Conservation (phyloP, 92 coral and sea anemone genomes). For the Zoanthus sansibaricus region DNA sequence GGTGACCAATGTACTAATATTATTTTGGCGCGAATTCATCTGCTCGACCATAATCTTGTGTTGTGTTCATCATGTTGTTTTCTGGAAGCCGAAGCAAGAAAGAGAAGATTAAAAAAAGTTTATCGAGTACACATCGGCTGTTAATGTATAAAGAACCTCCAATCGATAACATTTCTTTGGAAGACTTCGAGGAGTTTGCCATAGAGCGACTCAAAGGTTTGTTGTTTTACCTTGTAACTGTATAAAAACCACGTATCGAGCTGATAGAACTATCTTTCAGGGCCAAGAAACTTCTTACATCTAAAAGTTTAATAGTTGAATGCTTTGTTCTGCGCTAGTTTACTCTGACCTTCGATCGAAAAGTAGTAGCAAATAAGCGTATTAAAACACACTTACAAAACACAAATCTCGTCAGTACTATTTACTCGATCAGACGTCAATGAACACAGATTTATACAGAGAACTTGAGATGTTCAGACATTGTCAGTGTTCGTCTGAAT, state of each 20-base stretch:
- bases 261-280: too few relatives aligned
- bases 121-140: constrained; percentile 63
- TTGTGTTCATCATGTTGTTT: constrained; percentile 47
- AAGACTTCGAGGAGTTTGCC: constrained; percentile 95
- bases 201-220: constrained; percentile 93
- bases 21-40: too few relatives aligned
- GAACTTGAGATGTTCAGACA: background rate
- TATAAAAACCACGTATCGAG: too few relatives aligned
- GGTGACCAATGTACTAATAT: too few relatives aligned
- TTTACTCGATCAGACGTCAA: background rate
- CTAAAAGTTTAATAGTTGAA: too few relatives aligned
- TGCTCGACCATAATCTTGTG: too few relatives aligned
- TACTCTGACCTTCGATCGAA: too few relatives aligned
- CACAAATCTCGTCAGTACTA: too few relatives aligned
- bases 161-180: constrained; percentile 86
- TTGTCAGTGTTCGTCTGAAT: background rate
- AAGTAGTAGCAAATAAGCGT: too few relatives aligned
- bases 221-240: background rate
- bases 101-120: constrained; percentile 24
- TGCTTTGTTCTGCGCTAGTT: too few relatives aligned
- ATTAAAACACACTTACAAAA: too few relatives aligned
- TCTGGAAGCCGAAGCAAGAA: constrained; percentile 11
- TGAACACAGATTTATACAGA: background rate
- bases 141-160: constrained; percentile 95
- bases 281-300: too few relatives aligned